Conservation (phyloP, 2,888 invertebrate species). For the Melitaea athalia region DNA sequence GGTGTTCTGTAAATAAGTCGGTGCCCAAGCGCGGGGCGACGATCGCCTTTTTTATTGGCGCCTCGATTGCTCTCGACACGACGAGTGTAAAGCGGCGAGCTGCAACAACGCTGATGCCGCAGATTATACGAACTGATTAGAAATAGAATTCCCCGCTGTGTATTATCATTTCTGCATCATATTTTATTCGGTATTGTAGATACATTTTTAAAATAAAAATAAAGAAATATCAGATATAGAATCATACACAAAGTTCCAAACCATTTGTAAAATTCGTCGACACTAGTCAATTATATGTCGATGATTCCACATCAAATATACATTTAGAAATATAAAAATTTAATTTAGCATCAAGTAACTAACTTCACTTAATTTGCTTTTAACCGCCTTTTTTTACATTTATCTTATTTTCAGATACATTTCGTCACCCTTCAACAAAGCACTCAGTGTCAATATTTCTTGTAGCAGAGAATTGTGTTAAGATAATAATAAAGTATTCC, state of each 20-base stretch:
- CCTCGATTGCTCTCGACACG: constrained; percentile 82
- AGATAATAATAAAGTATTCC: constrained; percentile 74
- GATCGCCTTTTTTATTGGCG: constrained; percentile 83
- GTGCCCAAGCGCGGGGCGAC: constrained; percentile 72
- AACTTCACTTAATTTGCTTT: neutral
- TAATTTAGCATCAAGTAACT: too few relatives aligned
- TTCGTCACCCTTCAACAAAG: constrained; percentile 31
- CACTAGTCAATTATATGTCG: too few relatives aligned
- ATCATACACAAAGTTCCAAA: too few relatives aligned
- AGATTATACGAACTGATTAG: constrained; percentile 75
- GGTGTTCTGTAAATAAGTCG: constrained; percentile 82
- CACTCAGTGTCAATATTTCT: constrained; percentile 58
- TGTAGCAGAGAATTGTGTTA: constrained; percentile 56
- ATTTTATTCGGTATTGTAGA: neutral
- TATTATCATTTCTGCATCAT: constrained; percentile 37
- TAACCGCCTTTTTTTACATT: neutral
- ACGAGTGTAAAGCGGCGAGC: constrained; percentile 62
- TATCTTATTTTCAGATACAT: neutral
- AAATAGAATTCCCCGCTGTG: constrained; percentile 64
- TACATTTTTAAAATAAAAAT: neutral
- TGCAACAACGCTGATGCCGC: constrained; percentile 65
- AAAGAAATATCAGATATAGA: neutral
- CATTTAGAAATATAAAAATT: too few relatives aligned
- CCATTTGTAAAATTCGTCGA: too few relatives aligned
- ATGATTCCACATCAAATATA: too few relatives aligned